A percentile compares a stretch with the other conserved stretches of the same genome.
Conservation (phyloP, 2,888 invertebrate genomes). For the Podabrus alpinus region DNA sequence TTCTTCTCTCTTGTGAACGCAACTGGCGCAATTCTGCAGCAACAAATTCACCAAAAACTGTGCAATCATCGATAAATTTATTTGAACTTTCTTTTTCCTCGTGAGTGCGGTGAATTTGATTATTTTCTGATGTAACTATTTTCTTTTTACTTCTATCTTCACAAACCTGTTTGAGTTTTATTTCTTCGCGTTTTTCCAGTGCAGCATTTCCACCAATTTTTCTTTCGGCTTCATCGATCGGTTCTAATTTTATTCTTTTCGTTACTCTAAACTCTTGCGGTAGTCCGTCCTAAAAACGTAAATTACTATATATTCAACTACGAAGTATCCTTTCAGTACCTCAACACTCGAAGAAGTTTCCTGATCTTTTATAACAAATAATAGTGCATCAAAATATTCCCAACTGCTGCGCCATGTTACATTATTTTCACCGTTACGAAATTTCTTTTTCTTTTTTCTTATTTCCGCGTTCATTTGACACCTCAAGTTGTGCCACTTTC, state of each 20-base stretch:
- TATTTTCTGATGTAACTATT: background rate
- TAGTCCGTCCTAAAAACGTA: background rate
- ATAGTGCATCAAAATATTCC: background rate
- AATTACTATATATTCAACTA: background rate
- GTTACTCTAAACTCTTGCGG: background rate
- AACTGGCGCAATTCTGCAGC: background rate
- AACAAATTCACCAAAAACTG: background rate
- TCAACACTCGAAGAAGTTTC: background rate
- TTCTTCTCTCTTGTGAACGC: background rate
- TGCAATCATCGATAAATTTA: background rate
- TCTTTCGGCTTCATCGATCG: background rate
- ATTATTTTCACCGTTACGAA: background rate
- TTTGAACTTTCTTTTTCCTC: background rate
- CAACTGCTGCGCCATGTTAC: background rate
- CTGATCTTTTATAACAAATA: background rate
- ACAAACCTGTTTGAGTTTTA: background rate
- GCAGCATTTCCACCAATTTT: background rate
- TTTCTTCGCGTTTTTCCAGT: background rate
- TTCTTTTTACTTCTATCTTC: background rate
- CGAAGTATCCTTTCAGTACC: background rate
- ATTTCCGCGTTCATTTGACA: background rate
- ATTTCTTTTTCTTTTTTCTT: background rate
- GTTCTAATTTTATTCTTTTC: background rate
- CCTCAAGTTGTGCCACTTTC: background rate
- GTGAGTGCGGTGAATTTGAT: background rate